Base-by-base conservation (phyloP, 2,797 vertebrate genomes). In the Xenops minutus region DNA sequence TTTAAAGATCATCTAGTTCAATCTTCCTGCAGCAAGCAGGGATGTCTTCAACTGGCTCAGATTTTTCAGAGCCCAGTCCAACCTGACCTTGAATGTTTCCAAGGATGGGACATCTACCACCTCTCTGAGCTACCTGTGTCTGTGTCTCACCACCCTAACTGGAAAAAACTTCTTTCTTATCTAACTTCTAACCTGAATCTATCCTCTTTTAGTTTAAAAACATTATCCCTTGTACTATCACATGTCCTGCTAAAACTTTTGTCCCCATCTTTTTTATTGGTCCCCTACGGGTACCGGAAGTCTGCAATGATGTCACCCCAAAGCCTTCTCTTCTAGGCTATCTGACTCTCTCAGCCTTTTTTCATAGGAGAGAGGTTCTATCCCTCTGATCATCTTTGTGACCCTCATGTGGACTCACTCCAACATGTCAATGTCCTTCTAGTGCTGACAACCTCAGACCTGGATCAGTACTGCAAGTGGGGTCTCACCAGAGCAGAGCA, bases 161-260 rank as follows among this genome's bases (percentile, higher is more conserved):
- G 18, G n/a, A 46, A 66, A 49, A 37, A 29, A 12, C 2, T 24
- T 43, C 5, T 51, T 24, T 72, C 39, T 52, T n/a, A 61, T 39
- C n/a, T 73, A n/a, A 80, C 11, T 24, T 39, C 21, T 48, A 67
- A 61, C 12, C 12, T 34, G 67, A 74, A 27, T 54, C 21, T 62
- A 48, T 14, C 17, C 4, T 30, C n/a, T 39, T 56, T 64, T 39
- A 18, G 6, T 52, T 74, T 59, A 52, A 66, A 67, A 54, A 10
- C 14, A 7, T 27, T 67, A 34, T 2, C 2, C 9, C 7, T 39
- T 39, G 11, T 34, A 3, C 0, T 46, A 9, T 30, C 0, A 0
- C 22, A 46, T 7, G 18, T 54, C 21, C 9, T 26, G 17, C 20
- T 59, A 30, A 59, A 80, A 58, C 2, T 4, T 39, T 73, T 34